Evolutionary conservation across 2,888 invertebrate genomes (phyloP), one percentile per base, ranked within the genome.

Genomic region (Dermolepida albohirtum): DNA sequence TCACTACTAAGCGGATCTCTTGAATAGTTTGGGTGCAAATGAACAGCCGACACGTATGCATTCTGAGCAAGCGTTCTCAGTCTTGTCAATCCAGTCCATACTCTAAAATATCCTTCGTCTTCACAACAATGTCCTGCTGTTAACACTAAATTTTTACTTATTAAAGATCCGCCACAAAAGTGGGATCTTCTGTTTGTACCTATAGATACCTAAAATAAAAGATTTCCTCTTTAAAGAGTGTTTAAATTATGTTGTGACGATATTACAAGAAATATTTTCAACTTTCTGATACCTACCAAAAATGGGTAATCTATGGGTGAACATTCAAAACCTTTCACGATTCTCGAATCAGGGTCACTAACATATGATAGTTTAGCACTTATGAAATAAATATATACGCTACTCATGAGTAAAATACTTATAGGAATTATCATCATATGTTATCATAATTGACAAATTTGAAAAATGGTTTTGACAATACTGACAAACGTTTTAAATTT

Each of bases 311-410:
- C 59, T 16, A 62, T 12, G 5, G 59, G 59, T 16, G 59, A 62
- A 47, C 59, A 62, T 49, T 62, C 47, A 43, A 62, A 62, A 6
- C 59, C 59, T 39, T 62, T 62, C 16, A 62, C 59, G 34, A 62
- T 49, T 62, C 59, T 62, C 1, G 47, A 10, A 14, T 12, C 47
- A n/a, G 43, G 16, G 2, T 62, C 59, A 12, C 44, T 29, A n/a
- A 17, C 5, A 7, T 11, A 12, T 39, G 17, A 47, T 62, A 29
- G n/a, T 34, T 62, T 62, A 16, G 47, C 47, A 14, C 49, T 49
- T 49, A 47, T 11, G n/a, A 47, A 17, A 47, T 49, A 62, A 34
- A 62, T 34, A 47, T 16, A 62, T 62, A 62, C 29, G 34, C 59
- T 47, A 62, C 59, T 47, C 11, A 47, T 47, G 47, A 62, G 16